These are phyloP conservation scores for Centrocercus urophasianus DNA, from an alignment of 2,113 vertebrate genomes.

Conservation along the genomic window DNA sequence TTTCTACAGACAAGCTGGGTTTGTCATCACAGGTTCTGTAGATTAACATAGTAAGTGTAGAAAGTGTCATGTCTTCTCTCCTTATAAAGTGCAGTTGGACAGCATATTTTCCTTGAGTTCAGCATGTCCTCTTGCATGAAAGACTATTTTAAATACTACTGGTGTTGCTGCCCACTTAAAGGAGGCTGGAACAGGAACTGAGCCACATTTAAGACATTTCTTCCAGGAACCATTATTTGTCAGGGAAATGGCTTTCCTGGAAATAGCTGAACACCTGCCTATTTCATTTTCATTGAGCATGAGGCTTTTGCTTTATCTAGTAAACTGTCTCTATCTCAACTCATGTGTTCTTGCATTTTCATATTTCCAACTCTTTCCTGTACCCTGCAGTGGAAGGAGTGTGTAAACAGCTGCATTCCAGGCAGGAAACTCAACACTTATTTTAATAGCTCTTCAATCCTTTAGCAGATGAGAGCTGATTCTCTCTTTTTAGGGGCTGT, in stretches of 20 bases:
- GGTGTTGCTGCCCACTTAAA: not conserved
- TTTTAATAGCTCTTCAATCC: not conserved
- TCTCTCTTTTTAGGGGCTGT: not conserved
- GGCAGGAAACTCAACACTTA: not conserved
- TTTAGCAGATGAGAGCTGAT: not conserved
- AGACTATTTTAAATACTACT: not conserved
- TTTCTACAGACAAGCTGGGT: not conserved
- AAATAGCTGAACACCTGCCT: not conserved
- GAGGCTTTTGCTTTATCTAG: not conserved
- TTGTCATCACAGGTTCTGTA: not conserved
- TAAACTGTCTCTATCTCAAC: too few relatives aligned
- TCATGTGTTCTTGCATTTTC: not conserved
- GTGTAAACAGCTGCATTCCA: not conserved
- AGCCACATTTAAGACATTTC: not conserved
- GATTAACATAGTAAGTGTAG: not conserved
- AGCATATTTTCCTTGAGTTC: not conserved
- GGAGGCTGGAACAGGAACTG: not conserved
- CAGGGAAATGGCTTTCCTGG: not conserved
- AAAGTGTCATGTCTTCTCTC: not conserved
- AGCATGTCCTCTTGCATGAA: not conserved
- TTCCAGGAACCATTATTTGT: not conserved
- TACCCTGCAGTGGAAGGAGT: not conserved
- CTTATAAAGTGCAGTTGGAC: not conserved
- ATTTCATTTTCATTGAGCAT: not conserved
- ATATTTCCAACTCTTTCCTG: not conserved